These are phyloP conservation scores for Cochlearius cochlearius DNA, from an alignment of 2,113 vertebrate genomes.

Conservation along the genomic window DNA sequence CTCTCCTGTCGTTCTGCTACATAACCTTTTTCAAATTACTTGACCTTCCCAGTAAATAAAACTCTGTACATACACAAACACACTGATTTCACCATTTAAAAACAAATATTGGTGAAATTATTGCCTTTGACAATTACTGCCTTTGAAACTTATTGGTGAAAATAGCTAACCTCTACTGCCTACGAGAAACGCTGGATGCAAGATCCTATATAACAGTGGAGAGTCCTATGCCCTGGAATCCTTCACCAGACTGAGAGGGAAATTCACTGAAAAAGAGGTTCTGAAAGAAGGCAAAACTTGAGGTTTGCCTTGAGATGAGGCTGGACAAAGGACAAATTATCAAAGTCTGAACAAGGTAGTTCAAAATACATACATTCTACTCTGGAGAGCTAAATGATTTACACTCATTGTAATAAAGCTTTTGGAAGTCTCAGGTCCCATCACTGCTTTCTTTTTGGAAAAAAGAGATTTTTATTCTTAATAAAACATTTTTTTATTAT, in stretches of 20 bases:
- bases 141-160: neutral
- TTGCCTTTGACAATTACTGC: neutral
- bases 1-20: neutral
- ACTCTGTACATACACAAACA: neutral
- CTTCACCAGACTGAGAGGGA: neutral
- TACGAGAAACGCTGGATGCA: neutral
- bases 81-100: neutral
- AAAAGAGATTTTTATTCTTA: neutral
- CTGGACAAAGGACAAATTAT: neutral
- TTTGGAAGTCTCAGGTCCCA: neutral
- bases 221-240: neutral
- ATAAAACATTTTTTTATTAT: conserved; percentile 9
- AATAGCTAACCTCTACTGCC: neutral
- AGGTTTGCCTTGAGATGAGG: neutral
- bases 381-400: neutral
- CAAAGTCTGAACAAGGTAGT: neutral
- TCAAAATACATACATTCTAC: neutral
- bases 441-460: neutral
- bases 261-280: neutral
- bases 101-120: neutral
- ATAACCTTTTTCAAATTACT: neutral
- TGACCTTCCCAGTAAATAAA: neutral
- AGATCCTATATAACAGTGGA: neutral
- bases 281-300: neutral
- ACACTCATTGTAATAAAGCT: neutral